Base-by-base conservation (phyloP, 2,888 invertebrate species). In the Flabesymbios commensalis region DNA sequence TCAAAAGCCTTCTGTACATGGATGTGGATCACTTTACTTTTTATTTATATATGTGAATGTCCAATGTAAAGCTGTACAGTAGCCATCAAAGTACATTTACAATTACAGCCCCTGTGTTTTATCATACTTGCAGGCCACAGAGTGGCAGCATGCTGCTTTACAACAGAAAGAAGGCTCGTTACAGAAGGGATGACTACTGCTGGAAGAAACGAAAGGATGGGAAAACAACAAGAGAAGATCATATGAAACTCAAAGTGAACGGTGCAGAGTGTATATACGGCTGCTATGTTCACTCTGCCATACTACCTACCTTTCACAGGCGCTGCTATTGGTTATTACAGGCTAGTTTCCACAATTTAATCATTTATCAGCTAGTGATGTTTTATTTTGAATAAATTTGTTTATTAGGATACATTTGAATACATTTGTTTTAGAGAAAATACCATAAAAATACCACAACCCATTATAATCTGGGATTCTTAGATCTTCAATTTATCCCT, bases 151-250 rank as follows among this genome's bases (percentile, higher is more conserved):
- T 97, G 91, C 87, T 97, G 80, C 87, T 97, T 70, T 97, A 96
- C 88, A 94, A 93, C 80, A 88, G 96, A 61, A 96, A 96, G 86
- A 93, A 94, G 83, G 95, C 76, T 92, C 70, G 94, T 58, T 97
- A 97, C 86, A 88, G 96, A 82, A 88, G 95, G 64, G 97, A 97
- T 80, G 96, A 96, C 26, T 97, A 97, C 85, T 95, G 94, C 85
- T 98, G 98, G 97, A 97, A 97, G 86, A 96, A 96, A 79, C 86
- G 98, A 72, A 95, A 95, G 84, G 97, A 97, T 83, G 97, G 97
- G 26, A 96, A 96, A 85, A 95, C 96, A 67, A 96, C 96, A 60
- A 86, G 98, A 75, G 98, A 98, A 84, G 98, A 98, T 87, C 98
- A 98, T 84, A 97, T 98, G 97, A 97, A 97, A 84, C 87, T 98